Evolutionary conservation across 2,888 invertebrate species (phyloP).

Genomic region (Drosophila flavopinicola): DNA sequence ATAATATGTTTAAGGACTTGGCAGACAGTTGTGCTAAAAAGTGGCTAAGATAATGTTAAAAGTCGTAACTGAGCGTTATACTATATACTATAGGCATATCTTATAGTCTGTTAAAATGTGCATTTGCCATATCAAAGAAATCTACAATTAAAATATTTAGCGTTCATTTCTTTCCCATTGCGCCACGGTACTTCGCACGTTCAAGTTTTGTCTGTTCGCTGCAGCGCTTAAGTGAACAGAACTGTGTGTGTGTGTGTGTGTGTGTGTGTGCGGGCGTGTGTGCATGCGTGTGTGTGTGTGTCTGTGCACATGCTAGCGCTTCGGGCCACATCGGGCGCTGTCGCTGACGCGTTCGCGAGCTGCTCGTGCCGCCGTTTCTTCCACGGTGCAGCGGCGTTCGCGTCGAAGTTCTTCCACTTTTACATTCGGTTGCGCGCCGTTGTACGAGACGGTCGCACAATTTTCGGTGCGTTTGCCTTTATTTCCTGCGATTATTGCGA

Average conservation of each 20-base stretch:
- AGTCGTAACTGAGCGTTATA: no score
- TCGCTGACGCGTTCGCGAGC: conserved; percentile 12
- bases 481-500: conserved; percentile 8
- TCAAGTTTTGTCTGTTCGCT: conserved; percentile 19
- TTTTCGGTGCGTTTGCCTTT: conserved; percentile 76
- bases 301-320: conserved; percentile 25
- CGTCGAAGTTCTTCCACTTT: conserved; percentile 64
- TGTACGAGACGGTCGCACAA: conserved; percentile 83
- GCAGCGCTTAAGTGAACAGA: conserved; percentile 39
- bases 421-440: conserved; percentile 85
- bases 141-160: conserved; percentile 13
- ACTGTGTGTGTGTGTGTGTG: conserved; percentile 19
- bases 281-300: conserved; percentile 3
- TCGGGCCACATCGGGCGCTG: conserved; percentile 17
- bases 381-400: conserved; percentile 43
- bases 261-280: conserved; percentile 8
- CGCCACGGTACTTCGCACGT: conserved; percentile 41
- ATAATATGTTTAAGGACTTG: no score
- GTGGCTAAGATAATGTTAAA: no score
- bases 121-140: no score
- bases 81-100: no score
- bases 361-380: conserved; percentile 26
- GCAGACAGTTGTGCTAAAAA: no score
- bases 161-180: conserved; percentile 24
- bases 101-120: no score